Percentiles rank a stretch among this genome's conserved stretches.
These are phyloP conservation scores for Zosterops japonicus DNA, from an alignment of 2,113 vertebrate species.

Conservation along the genomic window DNA sequence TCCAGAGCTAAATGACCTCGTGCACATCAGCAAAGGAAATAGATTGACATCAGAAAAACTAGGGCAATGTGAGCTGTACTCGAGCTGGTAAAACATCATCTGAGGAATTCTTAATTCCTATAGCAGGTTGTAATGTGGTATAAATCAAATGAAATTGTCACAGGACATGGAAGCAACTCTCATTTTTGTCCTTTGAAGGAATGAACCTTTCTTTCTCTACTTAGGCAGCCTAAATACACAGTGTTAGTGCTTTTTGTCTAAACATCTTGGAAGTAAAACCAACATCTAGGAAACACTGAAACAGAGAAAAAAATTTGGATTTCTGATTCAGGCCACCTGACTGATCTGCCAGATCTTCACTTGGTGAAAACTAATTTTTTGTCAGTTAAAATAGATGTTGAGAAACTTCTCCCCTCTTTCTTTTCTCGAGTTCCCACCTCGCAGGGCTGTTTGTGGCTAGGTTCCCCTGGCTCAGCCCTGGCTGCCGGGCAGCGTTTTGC, in stretches of 20 bases:
- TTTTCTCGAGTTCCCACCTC: background rate
- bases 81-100: background rate
- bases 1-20: background rate
- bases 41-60: slow-evolving; percentile 29
- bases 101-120: slow-evolving; percentile 4
- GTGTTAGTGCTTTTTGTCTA: background rate
- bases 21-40: background rate
- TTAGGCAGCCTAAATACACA: background rate
- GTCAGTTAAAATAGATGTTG: background rate
- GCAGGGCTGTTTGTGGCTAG: rapidly evolving
- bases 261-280: background rate
- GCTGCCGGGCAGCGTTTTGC: background rate
- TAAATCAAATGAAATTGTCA: background rate
- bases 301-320: background rate
- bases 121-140: background rate
- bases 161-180: background rate
- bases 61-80: background rate
- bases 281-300: background rate
- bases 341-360: background rate
- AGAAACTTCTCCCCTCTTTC: background rate
- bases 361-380: background rate
- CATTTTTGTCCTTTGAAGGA: background rate
- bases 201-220: background rate
- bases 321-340: background rate
- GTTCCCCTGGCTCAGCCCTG: background rate